These are phyloP conservation scores for Drosophila nr. medialis DNA, from an alignment of 2,888 invertebrate genomes.

Conservation along the genomic window DNA sequence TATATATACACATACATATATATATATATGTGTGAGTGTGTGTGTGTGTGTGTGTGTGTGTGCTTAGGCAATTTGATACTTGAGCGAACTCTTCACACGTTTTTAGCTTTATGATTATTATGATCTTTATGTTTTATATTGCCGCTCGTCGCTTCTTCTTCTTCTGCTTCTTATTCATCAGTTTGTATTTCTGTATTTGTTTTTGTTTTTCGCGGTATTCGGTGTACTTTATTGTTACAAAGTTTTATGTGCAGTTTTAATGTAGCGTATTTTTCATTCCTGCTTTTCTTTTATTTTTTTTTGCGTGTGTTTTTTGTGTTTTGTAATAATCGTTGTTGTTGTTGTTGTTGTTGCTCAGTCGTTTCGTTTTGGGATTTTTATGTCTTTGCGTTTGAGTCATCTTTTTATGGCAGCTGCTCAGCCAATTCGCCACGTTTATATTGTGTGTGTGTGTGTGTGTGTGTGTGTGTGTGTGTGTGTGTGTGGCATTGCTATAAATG, in stretches of 20 bases:
- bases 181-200: constrained; percentile 3
- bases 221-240: constrained; percentile 52
- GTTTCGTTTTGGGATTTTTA: constrained; percentile 40
- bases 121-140: constrained; percentile 33
- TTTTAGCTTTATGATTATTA: constrained; percentile 43
- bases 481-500: constrained; percentile 39
- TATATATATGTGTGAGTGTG: neutral
- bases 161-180: neutral
- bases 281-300: neutral
- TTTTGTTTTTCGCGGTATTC: constrained; percentile 41
- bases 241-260: constrained; percentile 67
- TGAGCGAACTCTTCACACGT: constrained; percentile 30
- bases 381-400: constrained; percentile 46
- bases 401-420: constrained; percentile 53
- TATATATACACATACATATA: too few species aligned
- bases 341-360: constrained; percentile 36
- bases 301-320: constrained; percentile 19
- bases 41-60: neutral
- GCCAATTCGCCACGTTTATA: constrained; percentile 43
- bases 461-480: constrained; percentile 4
- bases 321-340: constrained; percentile 46
- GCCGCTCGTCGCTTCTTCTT: neutral
- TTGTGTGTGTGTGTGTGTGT: neutral
- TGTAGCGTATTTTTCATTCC: constrained; percentile 26
- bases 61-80: constrained; percentile 32